Evolutionary conservation across 2,888 invertebrate genomes (phyloP).

Genomic region (Eurytoma adleriae): DNA sequence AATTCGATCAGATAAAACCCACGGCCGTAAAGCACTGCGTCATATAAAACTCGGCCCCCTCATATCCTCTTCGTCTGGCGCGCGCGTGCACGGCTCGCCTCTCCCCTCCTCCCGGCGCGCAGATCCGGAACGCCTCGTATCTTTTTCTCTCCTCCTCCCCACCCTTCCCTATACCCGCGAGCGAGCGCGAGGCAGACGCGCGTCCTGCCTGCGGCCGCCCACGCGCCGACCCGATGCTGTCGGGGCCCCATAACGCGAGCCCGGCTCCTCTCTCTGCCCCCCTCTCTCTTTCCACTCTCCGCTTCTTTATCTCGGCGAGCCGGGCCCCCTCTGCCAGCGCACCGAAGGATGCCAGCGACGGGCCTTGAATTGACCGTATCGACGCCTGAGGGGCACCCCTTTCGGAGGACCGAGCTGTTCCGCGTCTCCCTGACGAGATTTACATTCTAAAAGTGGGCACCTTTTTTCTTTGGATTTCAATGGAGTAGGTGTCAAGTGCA

Average conservation of each 20-base stretch:
- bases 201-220: slow-evolving; percentile 75
- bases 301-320: slow-evolving; percentile 1
- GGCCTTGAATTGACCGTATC: slow-evolving; percentile 25
- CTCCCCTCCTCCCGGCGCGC: slow-evolving; percentile 38
- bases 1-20: slow-evolving; percentile 73
- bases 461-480: no score
- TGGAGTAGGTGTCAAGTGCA: no score
- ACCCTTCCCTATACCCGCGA: slow-evolving; percentile 60
- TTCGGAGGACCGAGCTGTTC: neutral
- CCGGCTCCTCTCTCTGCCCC: neutral
- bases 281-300: neutral
- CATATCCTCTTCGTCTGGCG: slow-evolving; percentile 35
- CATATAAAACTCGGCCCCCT: slow-evolving; percentile 67
- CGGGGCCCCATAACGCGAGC: slow-evolving; percentile 58
- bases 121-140: slow-evolving; percentile 38
- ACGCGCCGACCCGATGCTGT: slow-evolving; percentile 74
- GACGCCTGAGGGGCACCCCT: neutral
- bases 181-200: slow-evolving; percentile 66
- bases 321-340: neutral
- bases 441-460: neutral
- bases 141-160: slow-evolving; percentile 44
- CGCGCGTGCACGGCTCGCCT: slow-evolving; percentile 26
- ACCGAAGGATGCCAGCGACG: slow-evolving; percentile 6
- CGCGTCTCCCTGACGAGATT: neutral
- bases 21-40: slow-evolving; percentile 72